A percentile compares a stretch with the other conserved stretches of the same genome.
These are phyloP conservation scores for Drosophila nebulosa DNA, from an alignment of 1,140 invertebrate genomes.

Conservation along the genomic window DNA sequence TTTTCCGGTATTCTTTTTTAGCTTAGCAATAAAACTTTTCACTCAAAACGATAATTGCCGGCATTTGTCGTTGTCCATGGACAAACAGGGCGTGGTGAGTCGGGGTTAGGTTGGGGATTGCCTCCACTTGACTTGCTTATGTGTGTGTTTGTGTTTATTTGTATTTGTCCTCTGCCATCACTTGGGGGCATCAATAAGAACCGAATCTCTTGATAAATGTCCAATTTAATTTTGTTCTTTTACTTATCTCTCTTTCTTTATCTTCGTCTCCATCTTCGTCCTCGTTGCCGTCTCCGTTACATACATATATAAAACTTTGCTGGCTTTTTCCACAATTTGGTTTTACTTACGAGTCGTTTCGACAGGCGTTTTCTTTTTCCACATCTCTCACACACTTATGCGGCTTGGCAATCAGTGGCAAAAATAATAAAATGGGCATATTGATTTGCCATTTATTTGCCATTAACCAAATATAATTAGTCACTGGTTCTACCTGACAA, in stretches of 20 bases:
- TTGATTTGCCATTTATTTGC: conserved; percentile 28
- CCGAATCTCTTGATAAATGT: conserved; percentile 81
- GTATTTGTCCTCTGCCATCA: conserved; percentile 44
- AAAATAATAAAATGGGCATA: conserved; percentile 36
- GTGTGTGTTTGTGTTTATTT: conserved; percentile 25
- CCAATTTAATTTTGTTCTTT: conserved; percentile 80
- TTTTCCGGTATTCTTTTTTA: neutral
- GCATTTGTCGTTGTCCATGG: conserved; percentile 54
- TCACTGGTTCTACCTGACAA: neutral
- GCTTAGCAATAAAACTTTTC: conserved; percentile 73
- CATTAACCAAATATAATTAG: conserved; percentile 21
- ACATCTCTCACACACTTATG: neutral
- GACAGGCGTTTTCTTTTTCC: neutral
- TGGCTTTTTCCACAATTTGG: conserved; percentile 1
- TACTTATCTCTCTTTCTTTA: conserved; percentile 58
- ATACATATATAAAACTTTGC: conserved; percentile 31
- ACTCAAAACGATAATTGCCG: conserved; percentile 78
- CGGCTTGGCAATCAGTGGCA: neutral
- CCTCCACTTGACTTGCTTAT: conserved; percentile 55
- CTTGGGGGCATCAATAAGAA: conserved; percentile 73
- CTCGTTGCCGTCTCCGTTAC: conserved; percentile 6
- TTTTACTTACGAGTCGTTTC: neutral
- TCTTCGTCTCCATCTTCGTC: conserved; percentile 8
- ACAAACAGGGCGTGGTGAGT: neutral
- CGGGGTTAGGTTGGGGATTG: neutral